Conservation (phyloP, 2,797 vertebrate genomes). For the Zenarchopterus dispar region DNA sequence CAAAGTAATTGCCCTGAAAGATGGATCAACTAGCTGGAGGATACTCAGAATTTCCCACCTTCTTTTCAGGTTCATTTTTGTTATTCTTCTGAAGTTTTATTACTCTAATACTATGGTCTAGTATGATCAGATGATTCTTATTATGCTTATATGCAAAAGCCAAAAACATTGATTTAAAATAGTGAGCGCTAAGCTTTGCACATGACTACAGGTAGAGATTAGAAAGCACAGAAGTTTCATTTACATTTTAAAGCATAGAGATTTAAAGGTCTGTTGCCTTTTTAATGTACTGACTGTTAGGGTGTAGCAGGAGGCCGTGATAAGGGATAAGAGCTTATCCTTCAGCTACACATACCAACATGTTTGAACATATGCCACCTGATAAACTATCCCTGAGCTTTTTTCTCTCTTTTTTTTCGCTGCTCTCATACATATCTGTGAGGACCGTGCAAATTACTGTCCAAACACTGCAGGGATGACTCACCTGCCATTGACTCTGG, state of each 20-base stretch:
- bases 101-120: too few relatives aligned
- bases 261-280: constrained; percentile 31
- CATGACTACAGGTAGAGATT: too few relatives aligned
- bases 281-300: constrained; percentile 22
- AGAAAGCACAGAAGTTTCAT: not conserved
- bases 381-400: constrained; percentile 65
- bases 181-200: too few relatives aligned
- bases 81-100: too few relatives aligned
- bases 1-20: too few relatives aligned
- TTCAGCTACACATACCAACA: constrained; percentile 44
- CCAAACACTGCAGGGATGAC: constrained; percentile 74
- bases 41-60: too few relatives aligned
- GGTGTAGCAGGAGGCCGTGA: constrained; percentile 54
- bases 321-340: constrained; percentile 70
- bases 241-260: too few relatives aligned
- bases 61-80: too few relatives aligned
- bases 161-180: too few relatives aligned
- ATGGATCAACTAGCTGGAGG: too few relatives aligned
- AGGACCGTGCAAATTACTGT: constrained; percentile 78
- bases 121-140: too few relatives aligned
- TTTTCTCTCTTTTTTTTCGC: constrained; percentile 31
- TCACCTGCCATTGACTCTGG: constrained; percentile 60
- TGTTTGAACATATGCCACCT: constrained; percentile 60
- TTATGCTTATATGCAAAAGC: too few relatives aligned
- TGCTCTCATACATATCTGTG: constrained; percentile 75